Conservation (phyloP, 2,797 vertebrate genomes). For the Dendrocincla tyrannina region DNA sequence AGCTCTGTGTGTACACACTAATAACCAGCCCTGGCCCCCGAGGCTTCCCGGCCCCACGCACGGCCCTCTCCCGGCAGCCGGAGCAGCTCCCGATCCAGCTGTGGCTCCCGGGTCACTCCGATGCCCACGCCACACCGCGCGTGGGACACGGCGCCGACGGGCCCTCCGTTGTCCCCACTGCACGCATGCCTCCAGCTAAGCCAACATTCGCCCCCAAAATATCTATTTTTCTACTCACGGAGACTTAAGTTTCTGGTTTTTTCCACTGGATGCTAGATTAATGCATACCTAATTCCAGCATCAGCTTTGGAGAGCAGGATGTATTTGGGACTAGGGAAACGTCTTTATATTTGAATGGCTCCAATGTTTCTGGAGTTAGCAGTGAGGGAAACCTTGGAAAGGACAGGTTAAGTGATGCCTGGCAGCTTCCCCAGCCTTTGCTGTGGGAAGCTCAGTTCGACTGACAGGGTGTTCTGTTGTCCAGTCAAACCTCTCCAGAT, state of each 20-base stretch:
- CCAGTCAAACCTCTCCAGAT: neutral
- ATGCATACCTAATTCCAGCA: neutral
- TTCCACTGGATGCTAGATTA: neutral
- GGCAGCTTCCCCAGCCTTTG: neutral
- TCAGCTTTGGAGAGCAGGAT: neutral
- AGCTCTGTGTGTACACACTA: rapidly evolving
- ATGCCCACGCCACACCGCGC: rapidly evolving
- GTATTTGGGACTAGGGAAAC: neutral
- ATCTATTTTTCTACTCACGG: neutral
- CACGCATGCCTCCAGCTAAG: neutral
- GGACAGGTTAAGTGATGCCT: neutral
- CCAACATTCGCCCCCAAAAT: neutral
- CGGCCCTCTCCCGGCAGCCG: rapidly evolving
- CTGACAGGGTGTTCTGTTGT: neutral
- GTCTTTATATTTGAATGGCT: neutral
- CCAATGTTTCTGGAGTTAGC: neutral
- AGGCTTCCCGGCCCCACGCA: neutral
- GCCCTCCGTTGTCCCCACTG: neutral
- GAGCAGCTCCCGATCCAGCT: neutral
- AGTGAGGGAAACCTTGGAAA: neutral
- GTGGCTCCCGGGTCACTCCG: neutral
- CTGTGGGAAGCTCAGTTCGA: neutral
- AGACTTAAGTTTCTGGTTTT: neutral
- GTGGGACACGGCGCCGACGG: rapidly evolving
- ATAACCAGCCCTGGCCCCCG: neutral